Evolutionary conservation across 2,113 vertebrate species (phyloP).

Genomic region (Nerophis lumbriciformis): DNA sequence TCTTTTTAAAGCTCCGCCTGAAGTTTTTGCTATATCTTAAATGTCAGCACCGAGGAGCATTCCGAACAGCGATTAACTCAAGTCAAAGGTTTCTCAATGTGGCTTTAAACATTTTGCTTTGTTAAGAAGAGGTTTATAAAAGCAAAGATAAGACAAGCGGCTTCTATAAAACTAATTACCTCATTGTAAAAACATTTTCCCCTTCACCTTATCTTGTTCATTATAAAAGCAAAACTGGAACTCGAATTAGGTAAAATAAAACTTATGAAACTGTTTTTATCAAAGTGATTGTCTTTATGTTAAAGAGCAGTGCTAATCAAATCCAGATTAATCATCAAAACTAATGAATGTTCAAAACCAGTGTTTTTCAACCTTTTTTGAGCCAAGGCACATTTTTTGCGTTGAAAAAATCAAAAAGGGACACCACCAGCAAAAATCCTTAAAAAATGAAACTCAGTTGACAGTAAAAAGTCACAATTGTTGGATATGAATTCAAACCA

Average conservation of each 20-base stretch:
- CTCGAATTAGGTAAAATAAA: slow-evolving; percentile 17
- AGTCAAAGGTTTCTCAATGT: slow-evolving; percentile 17
- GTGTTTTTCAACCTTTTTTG: too few species aligned
- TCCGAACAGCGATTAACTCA: slow-evolving; percentile 1
- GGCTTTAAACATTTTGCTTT: slow-evolving; percentile 19
- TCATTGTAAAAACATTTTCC: slow-evolving; percentile 15
- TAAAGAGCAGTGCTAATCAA: slow-evolving; percentile 32
- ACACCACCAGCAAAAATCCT: too few species aligned
- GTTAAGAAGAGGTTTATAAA: slow-evolving; percentile 20
- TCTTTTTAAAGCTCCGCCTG: slow-evolving; percentile 10
- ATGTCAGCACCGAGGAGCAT: slow-evolving; percentile 12
- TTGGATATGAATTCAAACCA: too few species aligned
- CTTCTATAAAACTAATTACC: slow-evolving; percentile 22
- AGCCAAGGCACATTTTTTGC: too few species aligned
- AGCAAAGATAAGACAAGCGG: slow-evolving; percentile 20
- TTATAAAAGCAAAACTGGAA: slow-evolving; percentile 23
- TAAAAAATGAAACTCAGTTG: too few species aligned
- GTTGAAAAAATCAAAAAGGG: too few species aligned
- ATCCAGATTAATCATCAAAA: slow-evolving; percentile 42
- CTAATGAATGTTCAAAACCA: slow-evolving; percentile 22
- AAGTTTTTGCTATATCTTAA: slow-evolving; percentile 21
- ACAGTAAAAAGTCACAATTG: too few species aligned
- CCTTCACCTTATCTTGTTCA: slow-evolving; percentile 20
- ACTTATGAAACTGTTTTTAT: neutral
- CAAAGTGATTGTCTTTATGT: neutral